Percentiles rank a stretch among this genome's conserved stretches.
phyloP scores from a whole-genome alignment of 2,888 invertebrate species.

The Drosophila prolongata region DNA sequence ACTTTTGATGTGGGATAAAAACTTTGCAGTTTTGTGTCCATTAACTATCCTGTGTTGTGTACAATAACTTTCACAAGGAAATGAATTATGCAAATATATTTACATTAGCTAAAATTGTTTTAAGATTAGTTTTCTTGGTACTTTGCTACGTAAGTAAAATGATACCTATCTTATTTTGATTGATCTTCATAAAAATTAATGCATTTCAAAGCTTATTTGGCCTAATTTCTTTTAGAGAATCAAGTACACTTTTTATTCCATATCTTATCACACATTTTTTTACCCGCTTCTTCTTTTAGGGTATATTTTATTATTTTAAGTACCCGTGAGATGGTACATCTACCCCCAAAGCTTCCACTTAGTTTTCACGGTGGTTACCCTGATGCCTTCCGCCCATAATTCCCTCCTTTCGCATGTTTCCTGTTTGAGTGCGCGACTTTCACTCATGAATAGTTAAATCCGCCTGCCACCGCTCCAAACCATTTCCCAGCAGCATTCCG shows the following conservation, averaged over 20 bases:
- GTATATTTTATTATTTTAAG: conserved; percentile 38
- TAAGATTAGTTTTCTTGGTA: no score
- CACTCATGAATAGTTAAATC: conserved; percentile 78
- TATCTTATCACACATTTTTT: neutral
- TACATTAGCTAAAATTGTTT: no score
- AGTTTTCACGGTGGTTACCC: conserved; percentile 44
- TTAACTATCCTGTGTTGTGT: neutral
- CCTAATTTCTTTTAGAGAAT: no score
- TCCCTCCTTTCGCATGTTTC: conserved; percentile 15
- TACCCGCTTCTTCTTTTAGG: neutral
- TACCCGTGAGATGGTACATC: conserved; percentile 28
- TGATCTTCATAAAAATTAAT: no score
- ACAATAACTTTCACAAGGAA: no score
- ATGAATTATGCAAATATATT: no score
- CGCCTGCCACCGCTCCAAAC: conserved; percentile 11
- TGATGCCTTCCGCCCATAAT: conserved; percentile 31
- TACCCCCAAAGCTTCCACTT: conserved; percentile 19
- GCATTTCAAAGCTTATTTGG: no score
- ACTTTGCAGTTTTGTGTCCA: conserved; percentile 5
- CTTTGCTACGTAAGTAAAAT: no score
- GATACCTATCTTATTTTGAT: no score
- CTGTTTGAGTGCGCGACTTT: conserved; percentile 45
- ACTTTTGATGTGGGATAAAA: conserved; percentile 20
- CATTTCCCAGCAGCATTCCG: conserved; percentile 34
- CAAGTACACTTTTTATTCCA: neutral